A percentile compares a stretch with the other conserved stretches of the same genome.
Evolutionary conservation across 1,140 invertebrate species (phyloP).

Genomic region (Eurosta solidaginis): DNA sequence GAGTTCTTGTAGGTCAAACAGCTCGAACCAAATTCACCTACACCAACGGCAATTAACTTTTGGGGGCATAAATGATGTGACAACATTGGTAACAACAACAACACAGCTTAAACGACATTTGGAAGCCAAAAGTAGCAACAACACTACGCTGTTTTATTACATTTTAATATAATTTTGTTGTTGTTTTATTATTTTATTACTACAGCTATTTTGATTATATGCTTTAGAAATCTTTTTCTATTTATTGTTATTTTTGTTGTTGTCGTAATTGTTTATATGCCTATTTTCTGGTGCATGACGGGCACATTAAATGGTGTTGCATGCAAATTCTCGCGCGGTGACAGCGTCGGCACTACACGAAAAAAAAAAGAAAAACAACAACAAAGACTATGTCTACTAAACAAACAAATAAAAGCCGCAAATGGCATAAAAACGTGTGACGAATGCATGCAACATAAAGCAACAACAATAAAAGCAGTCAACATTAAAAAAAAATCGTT

Average conservation of each 20-base stretch:
- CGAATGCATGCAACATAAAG: slow-evolving; percentile 6
- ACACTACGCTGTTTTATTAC: neutral
- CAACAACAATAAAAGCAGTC: neutral
- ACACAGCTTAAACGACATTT: neutral
- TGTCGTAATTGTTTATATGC: neutral
- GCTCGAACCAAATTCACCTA: neutral
- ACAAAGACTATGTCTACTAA: no score
- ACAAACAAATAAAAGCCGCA: no score
- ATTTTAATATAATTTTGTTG: neutral
- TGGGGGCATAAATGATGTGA: neutral
- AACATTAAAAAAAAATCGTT: no score
- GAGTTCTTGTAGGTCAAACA: neutral
- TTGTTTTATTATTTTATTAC: neutral
- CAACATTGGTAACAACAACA: neutral
- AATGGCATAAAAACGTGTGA: neutral
- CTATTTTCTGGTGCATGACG: slow-evolving; percentile 1
- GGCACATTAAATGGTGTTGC: neutral
- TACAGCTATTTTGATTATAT: neutral
- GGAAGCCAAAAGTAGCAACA: no score
- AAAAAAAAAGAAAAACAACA: neutral
- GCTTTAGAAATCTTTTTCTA: no score
- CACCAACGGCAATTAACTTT: slow-evolving; percentile 3
- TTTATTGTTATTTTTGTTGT: neutral
- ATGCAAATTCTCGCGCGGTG: neutral
- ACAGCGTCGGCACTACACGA: neutral